Base-by-base conservation (phyloP, 2,113 vertebrate genomes). In the Microtus montanus region DNA sequence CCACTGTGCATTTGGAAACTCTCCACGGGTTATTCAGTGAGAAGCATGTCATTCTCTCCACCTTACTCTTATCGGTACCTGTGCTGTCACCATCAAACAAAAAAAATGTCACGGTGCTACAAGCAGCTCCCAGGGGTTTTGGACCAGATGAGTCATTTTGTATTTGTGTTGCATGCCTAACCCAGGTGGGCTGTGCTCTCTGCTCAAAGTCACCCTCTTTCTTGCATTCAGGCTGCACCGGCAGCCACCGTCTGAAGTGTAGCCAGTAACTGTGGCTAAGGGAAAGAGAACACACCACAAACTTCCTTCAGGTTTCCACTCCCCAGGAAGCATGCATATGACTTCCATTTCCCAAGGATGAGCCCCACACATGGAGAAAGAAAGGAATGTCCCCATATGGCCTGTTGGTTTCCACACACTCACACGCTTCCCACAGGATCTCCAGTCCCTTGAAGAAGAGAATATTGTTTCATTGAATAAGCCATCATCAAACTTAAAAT, bases 291-390 rank as follows among this genome's bases (percentile, higher is more conserved):
- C 47, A 54, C 4, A 3, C 58, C 58, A 38, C 35, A 52, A 49
- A 4, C 8, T 9, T 22, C 14, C n/a, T 87, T 66, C 33, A 70
- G 74, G 3, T 44, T 35, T 12, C 47, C 38, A 9, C 28, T 71
- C n/a, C 63, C 30, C 35, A 17, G 7, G 22, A n/a, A 33, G n/a
- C 33, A 49, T 1, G 1, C 15, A 4, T 58, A 13, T 79, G 54
- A 85, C 63, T 92, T 90, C 68, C 0, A 2, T 13, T 96, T 74
- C 35, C 68, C 58, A 44, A 78, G 30, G 52, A 58, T 26, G 24
- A n/a, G 71, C 2, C 41, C 38, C 63, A 8, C 35, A 47, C 24
- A 0, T 0, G 35, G 1, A 0, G 7, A 24, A 52, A 66, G 14
- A 35, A 19, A 28, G 7, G 71, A 20, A 66, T 38, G 30, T 11